A percentile compares a stretch with the other conserved stretches of the same genome.
Conservation (phyloP, 2,888 invertebrate species). For the Pseudeuparius sepicola region DNA sequence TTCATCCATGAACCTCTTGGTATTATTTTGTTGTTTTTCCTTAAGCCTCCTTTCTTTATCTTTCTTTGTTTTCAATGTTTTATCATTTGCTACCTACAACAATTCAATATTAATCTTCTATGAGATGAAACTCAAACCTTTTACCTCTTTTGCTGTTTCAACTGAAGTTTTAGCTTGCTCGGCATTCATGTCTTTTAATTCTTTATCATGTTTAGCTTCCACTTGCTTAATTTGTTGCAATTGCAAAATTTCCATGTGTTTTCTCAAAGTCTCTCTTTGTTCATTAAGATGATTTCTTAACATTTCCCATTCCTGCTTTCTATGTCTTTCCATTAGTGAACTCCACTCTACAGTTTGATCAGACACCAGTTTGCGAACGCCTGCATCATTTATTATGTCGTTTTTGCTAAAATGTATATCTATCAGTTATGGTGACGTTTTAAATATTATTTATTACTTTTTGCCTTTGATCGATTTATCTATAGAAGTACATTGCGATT, state of each 20-base stretch:
- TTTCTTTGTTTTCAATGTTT: conserved; percentile 91
- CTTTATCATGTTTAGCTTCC: conserved; percentile 84
- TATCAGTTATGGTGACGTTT: no score
- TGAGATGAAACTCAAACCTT: no score
- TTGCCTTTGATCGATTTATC: conserved; percentile 92
- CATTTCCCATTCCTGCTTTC: conserved; percentile 74
- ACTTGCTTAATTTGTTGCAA: conserved; percentile 79
- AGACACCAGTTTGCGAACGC: conserved; percentile 71
- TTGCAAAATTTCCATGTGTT: conserved; percentile 74
- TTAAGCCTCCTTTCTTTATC: conserved; percentile 89
- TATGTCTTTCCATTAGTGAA: conserved; percentile 74
- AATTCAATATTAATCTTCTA: no score
- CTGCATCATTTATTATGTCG: conserved; percentile 67
- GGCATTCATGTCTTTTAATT: conserved; percentile 90
- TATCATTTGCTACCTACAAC: conserved; percentile 65
- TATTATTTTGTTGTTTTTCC: conserved; percentile 96
- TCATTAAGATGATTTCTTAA: conserved; percentile 79
- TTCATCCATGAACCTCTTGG: conserved; percentile 95
- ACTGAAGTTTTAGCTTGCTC: conserved; percentile 94
- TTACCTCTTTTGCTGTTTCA: conserved; percentile 90
- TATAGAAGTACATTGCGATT: conserved; percentile 79
- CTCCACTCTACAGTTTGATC: conserved; percentile 96
- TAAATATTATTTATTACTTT: no score
- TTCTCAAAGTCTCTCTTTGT: conserved; percentile 59
- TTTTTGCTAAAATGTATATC: conserved; percentile 65